A percentile compares a stretch with the other conserved stretches of the same genome.
Conservation (phyloP, 2,797 vertebrate species). For the Tauraco hartlaubi region DNA sequence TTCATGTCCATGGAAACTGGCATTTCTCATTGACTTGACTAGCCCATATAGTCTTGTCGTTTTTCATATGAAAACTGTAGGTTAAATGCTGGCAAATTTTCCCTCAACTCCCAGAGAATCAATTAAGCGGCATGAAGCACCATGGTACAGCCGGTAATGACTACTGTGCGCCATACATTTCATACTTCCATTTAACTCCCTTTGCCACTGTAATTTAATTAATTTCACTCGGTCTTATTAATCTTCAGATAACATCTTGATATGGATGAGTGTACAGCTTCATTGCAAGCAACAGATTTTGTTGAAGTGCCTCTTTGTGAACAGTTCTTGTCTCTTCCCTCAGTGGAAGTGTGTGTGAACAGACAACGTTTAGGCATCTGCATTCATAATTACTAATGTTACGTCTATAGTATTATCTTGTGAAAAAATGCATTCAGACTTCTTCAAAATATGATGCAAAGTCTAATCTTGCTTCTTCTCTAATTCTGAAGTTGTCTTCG, state of each 20-base stretch:
- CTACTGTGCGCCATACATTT: neutral
- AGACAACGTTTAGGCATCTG: neutral
- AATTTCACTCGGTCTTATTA: conserved; percentile 23
- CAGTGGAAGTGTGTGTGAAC: neutral
- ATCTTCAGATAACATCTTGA: conserved; percentile 46
- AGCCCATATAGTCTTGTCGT: neutral
- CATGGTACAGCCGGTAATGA: neutral
- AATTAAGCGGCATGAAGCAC: neutral
- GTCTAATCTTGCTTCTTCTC: neutral
- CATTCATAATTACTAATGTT: neutral
- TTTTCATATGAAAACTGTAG: neutral
- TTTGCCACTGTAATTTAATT: conserved; percentile 41
- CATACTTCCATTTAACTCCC: conserved; percentile 19
- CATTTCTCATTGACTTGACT: neutral
- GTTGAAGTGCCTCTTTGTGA: neutral
- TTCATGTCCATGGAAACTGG: neutral
- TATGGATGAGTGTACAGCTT: neutral
- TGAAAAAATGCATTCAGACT: neutral
- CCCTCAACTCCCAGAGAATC: neutral
- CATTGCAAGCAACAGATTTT: neutral
- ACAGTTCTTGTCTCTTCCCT: neutral
- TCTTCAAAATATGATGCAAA: neutral
- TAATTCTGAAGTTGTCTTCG: neutral
- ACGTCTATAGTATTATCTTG: neutral
- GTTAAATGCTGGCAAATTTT: neutral